Base-by-base conservation (phyloP, 2,888 invertebrate species). In the Euzophera pinguis region DNA sequence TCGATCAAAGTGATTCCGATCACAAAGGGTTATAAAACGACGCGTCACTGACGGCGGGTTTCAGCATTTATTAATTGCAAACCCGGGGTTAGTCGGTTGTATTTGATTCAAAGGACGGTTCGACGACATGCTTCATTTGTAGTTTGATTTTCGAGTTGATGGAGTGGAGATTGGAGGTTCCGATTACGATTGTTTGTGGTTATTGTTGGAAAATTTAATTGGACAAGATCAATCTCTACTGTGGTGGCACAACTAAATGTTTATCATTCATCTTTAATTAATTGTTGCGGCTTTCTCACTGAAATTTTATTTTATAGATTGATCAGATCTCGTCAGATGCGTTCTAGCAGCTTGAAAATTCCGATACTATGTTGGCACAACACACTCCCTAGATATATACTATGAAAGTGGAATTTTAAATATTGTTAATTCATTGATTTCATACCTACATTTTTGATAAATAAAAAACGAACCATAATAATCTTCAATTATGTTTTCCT, bases 11-110 rank as follows among this genome's bases (percentile, higher is more conserved):
- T 78, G 80, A 81, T 81, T 81, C 69, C 65, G 70, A 73, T 74
- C 74, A 84, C 85, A 84, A 85, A 85, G 83, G 80, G 76, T 78
- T 81, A 76, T 74, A 81, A 84, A 86, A 82, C 73, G 77, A 59
- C 71, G 64, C 78, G 79, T 78, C 80, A 78, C 71, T 73, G 65
- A 64, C 69, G 71, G 68, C 67, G 67, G 68, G 59, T 67, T 69
- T 65, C 69, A 65, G 65, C 70, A 75, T 80, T 83, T 84, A 83
- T 84, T 83, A 81, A 76, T 78, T 71, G 73, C 69, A 65, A 64
- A 71, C 66, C 65, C 63, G 65, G 62, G 63, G 53, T 39, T 16
- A 39, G 38, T 22, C 22, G 22, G 22, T 39, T 37, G 64, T 63
- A 69, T 65, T 62, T 60, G 64, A 63, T n/a, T 45, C 45, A 45